These are phyloP conservation scores for Thamnophis sirtalis DNA, from an alignment of 2,113 vertebrate species.

Conservation along the genomic window DNA sequence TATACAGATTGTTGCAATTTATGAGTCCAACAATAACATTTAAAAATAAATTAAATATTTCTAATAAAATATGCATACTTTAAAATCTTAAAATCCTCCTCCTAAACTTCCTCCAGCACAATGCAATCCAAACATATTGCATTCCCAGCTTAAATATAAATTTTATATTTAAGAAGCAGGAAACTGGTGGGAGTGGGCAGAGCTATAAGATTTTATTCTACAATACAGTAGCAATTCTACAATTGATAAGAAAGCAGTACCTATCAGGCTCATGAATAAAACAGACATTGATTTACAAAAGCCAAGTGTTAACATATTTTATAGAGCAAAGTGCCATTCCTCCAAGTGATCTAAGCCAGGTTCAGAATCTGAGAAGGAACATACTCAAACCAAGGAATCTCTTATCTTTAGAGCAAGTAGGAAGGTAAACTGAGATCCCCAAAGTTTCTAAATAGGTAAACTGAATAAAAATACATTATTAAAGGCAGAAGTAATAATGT, in stretches of 20 bases:
- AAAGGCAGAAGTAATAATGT: not conserved
- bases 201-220: not conserved
- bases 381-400: not conserved
- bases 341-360: not conserved
- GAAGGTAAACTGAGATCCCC: not conserved
- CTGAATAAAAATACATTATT: not conserved
- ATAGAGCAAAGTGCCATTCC: not conserved
- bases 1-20: not conserved
- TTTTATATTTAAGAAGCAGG: not conserved
- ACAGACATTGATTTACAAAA: not conserved
- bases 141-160: not conserved
- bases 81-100: not conserved
- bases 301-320: not conserved
- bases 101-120: not conserved
- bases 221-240: not conserved
- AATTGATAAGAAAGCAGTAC: not conserved
- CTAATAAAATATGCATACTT: not conserved
- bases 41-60: not conserved
- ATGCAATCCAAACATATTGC: not conserved
- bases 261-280: not conserved
- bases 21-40: not conserved
- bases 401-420: not conserved
- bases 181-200: not conserved
- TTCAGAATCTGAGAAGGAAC: not conserved
- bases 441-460: not conserved